Percentiles rank a stretch among this genome's conserved stretches.
These are phyloP conservation scores for Taurulus bubalis DNA, from an alignment of 2,113 vertebrate species.

Conservation along the genomic window DNA sequence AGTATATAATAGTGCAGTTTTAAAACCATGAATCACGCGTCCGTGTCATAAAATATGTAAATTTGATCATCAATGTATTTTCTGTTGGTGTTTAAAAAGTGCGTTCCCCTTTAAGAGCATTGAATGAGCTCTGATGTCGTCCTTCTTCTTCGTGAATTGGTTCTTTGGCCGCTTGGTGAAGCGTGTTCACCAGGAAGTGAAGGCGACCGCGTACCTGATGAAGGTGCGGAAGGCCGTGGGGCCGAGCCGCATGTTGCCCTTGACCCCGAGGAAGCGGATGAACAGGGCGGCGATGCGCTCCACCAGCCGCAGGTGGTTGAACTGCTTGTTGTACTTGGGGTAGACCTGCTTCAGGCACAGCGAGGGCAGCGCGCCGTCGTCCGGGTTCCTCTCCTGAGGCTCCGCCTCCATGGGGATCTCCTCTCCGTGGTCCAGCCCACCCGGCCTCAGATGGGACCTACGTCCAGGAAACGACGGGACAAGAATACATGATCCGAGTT, in stretches of 20 bases:
- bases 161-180: no score
- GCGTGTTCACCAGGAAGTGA: background rate
- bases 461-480: background rate
- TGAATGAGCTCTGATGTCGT: no score
- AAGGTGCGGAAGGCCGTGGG: conserved; percentile 96
- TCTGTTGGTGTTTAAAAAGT: no score
- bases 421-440: conserved; percentile 37
- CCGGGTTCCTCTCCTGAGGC: conserved; percentile 42
- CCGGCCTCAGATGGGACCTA: conserved; percentile 71
- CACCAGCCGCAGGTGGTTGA: conserved; percentile 89
- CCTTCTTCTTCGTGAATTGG: no score
- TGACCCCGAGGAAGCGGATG: conserved; percentile 95
- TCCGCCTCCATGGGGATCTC: conserved; percentile 62
- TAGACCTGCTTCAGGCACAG: conserved; percentile 96
- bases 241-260: conserved; percentile 91
- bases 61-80: no score
- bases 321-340: conserved; percentile 94
- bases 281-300: conserved; percentile 91
- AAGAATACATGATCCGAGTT: background rate
- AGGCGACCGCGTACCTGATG: conserved; percentile 85
- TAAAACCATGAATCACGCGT: no score
- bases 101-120: no score
- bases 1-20: no score
- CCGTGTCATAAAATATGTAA: no score
- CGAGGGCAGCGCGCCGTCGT: conserved; percentile 81